phyloP scores from a whole-genome alignment of 2,888 invertebrate genomes.

The Cephus pulcher region DNA sequence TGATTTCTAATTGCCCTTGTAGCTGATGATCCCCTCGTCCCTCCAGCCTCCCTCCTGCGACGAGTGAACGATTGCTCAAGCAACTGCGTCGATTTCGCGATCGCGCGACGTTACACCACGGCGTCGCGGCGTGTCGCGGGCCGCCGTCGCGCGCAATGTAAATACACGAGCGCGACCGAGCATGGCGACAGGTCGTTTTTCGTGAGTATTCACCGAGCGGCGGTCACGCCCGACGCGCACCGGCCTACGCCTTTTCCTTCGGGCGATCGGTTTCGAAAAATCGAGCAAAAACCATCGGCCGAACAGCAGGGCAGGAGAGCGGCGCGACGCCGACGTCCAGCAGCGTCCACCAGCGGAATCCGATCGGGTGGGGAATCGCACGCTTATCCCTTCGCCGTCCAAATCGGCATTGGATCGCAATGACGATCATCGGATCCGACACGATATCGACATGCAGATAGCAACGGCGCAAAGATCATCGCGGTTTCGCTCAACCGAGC shows the following conservation, averaged over 20 bases:
- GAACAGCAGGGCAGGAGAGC: background rate
- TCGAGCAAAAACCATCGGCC: slow-evolving; percentile 33
- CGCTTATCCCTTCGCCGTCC: background rate
- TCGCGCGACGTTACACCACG: slow-evolving; percentile 4
- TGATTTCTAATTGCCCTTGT: background rate
- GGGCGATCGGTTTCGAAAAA: slow-evolving; percentile 49
- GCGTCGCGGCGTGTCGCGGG: slow-evolving; percentile 14
- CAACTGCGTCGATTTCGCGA: background rate
- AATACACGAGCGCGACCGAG: slow-evolving; percentile 50
- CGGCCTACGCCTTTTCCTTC: slow-evolving; percentile 43
- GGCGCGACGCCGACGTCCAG: background rate
- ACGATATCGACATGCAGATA: background rate
- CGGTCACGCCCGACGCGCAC: slow-evolving; percentile 49
- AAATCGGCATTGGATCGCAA: background rate
- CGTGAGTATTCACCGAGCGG: slow-evolving; percentile 47
- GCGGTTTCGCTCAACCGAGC: background rate
- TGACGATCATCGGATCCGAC: background rate
- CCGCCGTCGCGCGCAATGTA: slow-evolving; percentile 37
- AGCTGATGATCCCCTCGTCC: background rate
- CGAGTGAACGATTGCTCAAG: background rate
- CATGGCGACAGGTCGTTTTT: slow-evolving; percentile 50
- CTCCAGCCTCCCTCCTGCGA: background rate
- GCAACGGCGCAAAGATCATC: background rate
- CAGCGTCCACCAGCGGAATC: background rate
- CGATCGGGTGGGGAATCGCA: background rate